Percentiles rank a stretch among this genome's conserved stretches.
Conservation (phyloP, 2,113 vertebrate genomes). For the Phylloscopus whistleri region DNA sequence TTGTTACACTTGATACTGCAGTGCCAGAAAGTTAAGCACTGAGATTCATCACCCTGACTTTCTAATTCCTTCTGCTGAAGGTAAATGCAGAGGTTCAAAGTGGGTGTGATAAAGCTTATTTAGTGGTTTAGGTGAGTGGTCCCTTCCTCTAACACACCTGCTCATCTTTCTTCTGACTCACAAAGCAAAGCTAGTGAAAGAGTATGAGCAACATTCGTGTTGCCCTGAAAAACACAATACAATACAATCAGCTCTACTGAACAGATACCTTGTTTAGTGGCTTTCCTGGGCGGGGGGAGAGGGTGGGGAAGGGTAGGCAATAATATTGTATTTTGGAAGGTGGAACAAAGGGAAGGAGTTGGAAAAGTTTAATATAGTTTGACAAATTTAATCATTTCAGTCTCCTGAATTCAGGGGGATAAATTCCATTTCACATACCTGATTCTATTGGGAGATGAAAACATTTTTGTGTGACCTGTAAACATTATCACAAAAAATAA, state of each 20-base stretch:
- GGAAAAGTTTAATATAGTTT: conserved; percentile 23
- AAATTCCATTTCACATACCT: conserved; percentile 15
- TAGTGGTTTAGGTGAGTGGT: neutral
- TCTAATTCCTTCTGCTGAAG: neutral
- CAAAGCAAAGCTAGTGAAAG: neutral
- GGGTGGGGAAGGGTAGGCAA: neutral
- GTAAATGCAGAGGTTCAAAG: neutral
- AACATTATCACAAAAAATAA: conserved; percentile 55
- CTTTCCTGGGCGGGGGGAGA: neutral
- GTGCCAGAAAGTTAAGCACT: neutral
- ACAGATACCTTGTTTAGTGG: neutral
- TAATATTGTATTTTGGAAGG: neutral
- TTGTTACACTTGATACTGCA: neutral
- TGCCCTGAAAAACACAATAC: neutral
- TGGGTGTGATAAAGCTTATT: neutral
- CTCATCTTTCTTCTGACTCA: neutral
- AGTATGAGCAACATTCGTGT: neutral
- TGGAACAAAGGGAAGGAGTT: neutral
- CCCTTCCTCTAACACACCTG: neutral
- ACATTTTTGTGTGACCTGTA: conserved; percentile 50
- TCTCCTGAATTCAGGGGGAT: conserved; percentile 1
- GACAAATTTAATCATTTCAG: conserved; percentile 7
- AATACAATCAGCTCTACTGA: neutral
- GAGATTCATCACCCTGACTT: neutral
- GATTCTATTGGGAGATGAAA: conserved; percentile 36